phyloP scores from a whole-genome alignment of 2,113 vertebrate genomes.

The Echinops telfairi region DNA sequence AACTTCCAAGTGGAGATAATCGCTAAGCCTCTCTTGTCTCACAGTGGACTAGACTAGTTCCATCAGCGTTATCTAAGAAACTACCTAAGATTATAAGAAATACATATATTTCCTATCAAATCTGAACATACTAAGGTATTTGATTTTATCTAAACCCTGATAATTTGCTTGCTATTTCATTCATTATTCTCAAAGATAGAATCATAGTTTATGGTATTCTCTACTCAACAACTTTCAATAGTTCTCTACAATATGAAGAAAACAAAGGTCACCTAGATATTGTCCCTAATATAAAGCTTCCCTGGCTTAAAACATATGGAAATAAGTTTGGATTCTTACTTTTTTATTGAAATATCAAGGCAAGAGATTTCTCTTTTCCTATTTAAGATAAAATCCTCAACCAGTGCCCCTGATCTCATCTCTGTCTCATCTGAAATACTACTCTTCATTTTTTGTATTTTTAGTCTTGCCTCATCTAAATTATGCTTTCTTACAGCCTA shows the following conservation, averaged over 20 bases:
- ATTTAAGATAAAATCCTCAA: background rate
- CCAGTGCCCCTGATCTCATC: background rate
- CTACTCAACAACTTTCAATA: background rate
- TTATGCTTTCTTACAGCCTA: background rate
- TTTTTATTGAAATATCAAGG: background rate
- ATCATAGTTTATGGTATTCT: background rate
- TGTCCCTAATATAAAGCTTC: background rate
- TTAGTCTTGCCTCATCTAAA: background rate
- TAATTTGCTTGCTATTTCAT: background rate
- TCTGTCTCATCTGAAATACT: background rate
- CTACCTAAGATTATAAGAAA: too few species aligned
- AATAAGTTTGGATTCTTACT: background rate
- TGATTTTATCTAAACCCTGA: too few species aligned
- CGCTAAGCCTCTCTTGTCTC: background rate
- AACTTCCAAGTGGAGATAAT: background rate
- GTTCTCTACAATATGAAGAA: background rate
- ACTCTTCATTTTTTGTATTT: background rate
- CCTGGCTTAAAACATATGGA: background rate
- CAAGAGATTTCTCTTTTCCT: background rate
- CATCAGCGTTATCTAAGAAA: background rate
- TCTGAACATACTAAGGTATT: background rate
- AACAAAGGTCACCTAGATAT: background rate
- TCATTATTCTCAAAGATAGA: background rate
- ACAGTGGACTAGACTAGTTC: background rate
- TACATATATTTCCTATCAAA: background rate